phyloP scores from a whole-genome alignment of 64 coral and sea anemone genomes.

The Actinia equina region DNA sequence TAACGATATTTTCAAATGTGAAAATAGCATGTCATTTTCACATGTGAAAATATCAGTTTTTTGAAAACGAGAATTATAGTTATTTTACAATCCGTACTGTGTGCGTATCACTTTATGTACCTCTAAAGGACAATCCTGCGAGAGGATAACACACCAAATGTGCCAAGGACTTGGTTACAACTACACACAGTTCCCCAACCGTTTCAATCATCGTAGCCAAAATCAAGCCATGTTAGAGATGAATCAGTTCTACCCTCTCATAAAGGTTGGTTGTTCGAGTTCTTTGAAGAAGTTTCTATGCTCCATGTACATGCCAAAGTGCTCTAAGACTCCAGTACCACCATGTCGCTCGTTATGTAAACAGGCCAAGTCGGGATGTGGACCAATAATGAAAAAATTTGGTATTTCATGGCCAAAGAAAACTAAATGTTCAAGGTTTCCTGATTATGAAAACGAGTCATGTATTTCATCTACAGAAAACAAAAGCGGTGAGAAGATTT shows the following conservation, averaged over 20 bases:
- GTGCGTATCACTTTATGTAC: too few relatives aligned
- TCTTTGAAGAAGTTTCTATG: constrained; percentile 44
- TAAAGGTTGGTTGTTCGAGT: constrained; percentile 41
- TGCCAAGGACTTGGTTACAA: constrained; percentile 59
- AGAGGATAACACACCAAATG: constrained; percentile 28
- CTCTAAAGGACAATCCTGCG: not conserved
- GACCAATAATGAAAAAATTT: constrained; percentile 51
- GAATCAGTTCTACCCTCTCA: constrained; percentile 40
- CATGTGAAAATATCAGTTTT: too few relatives aligned
- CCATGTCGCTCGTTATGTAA: constrained; percentile 74
- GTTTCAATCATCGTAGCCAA: constrained; percentile 44
- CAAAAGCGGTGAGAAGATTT: not conserved
- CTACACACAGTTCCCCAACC: constrained; percentile 54
- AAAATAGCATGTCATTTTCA: too few relatives aligned
- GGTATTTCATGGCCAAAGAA: constrained; percentile 79
- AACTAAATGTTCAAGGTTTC: constrained; percentile 65
- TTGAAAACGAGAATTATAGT: too few relatives aligned
- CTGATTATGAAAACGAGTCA: constrained; percentile 19
- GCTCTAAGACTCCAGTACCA: constrained; percentile 63
- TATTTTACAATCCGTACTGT: too few relatives aligned
- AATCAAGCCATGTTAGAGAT: constrained; percentile 29
- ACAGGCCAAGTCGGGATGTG: constrained; percentile 50
- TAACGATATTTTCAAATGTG: too few relatives aligned
- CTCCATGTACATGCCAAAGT: constrained; percentile 51
- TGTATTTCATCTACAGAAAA: constrained; percentile 45